Base-by-base conservation (phyloP, 2,113 vertebrate species). In the Charina bottae region DNA sequence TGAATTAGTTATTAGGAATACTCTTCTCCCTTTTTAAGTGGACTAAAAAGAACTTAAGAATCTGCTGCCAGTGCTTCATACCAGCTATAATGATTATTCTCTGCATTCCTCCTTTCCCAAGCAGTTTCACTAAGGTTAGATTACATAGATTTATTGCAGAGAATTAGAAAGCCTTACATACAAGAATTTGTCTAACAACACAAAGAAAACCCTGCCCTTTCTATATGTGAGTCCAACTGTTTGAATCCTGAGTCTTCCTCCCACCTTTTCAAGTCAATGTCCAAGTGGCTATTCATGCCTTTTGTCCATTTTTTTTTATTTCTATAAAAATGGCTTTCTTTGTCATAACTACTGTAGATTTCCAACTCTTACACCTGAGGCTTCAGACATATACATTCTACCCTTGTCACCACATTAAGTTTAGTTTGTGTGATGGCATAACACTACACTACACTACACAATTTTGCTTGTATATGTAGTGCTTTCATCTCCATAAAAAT, bases 391-490 rank as follows among this genome's bases (percentile, higher is more conserved):
- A 42, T 5, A 0, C 2, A 33, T 24, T 88, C 37, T 23, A n/a
- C 37, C 33, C 68, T 62, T 85, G 56, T 15, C 59, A 85, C 33
- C 49, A 53, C 26, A 62, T 55, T 85, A 84, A 84, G 23, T 83
- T 90, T 72, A 62, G 58, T 54, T 24, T n/a, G 33, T 42, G 60
- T 78, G 59, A 64, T 37, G 42, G 17, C 37, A 59, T 53, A 87
- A 58, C 62, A 87, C 87, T 92, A 90, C 49, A 46, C 46, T 19
- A 37, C 62, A 42, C 86, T 33, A 55, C 55, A 72, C 23, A 55
- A n/a, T 42, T 92, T 84, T 92, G 91, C 72, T 92, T 92, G 89
- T 78, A 89, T 85, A 85, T 89, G 72, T 92, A 92, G 89, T 89
- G 49, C 78, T 89, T 49, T 83, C 46, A 89, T 92, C 46, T 92